Conservation (phyloP, 2,888 invertebrate genomes). For the Halocaridina rubra region DNA sequence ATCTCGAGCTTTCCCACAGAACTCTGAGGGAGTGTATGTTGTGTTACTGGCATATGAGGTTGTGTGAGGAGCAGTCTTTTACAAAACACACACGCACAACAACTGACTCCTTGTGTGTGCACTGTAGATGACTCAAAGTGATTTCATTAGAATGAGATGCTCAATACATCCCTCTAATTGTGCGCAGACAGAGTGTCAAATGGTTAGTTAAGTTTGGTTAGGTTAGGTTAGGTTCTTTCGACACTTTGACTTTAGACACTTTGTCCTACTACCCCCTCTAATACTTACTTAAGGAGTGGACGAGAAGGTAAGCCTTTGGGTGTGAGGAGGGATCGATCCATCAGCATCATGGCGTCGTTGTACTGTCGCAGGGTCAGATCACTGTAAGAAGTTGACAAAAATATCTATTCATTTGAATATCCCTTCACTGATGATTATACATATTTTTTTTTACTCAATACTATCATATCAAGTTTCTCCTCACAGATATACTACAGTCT, state of each 20-base stretch:
- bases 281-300: slow-evolving; percentile 13
- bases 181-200: no score
- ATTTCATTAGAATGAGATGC: no score
- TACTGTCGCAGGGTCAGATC: not conserved
- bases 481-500: no score
- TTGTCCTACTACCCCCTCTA: not conserved
- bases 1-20: no score
- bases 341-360: slow-evolving; percentile 40
- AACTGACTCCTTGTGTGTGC: no score
- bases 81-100: no score
- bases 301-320: not conserved
- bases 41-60: no score
- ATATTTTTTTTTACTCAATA: not conserved
- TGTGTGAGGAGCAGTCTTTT: no score
- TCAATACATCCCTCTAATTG: no score
- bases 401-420: not conserved
- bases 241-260: not conserved
- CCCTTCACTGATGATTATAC: not conserved
- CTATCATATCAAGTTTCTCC: no score
- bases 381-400: not conserved
- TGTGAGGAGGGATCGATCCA: slow-evolving; percentile 10
- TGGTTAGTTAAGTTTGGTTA: not conserved
- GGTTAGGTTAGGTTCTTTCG: not conserved
- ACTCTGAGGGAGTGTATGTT: no score
- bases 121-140: no score